These are phyloP conservation scores for Drosophila watanabei DNA, from an alignment of 1,140 invertebrate species.

Conservation along the genomic window DNA sequence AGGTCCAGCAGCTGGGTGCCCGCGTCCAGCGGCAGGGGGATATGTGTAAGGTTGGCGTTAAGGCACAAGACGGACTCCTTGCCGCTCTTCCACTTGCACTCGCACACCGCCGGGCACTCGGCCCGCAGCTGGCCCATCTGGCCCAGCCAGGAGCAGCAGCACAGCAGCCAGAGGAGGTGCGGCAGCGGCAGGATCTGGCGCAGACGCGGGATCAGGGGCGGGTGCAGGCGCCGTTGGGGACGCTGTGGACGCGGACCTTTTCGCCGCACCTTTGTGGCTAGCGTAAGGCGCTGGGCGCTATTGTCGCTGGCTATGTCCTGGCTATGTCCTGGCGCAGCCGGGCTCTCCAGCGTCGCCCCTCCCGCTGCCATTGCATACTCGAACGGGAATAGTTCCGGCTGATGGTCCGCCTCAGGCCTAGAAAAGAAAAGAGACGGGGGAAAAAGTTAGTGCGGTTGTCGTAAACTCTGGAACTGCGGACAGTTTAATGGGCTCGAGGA, in stretches of 20 bases:
- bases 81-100: constrained; percentile 94
- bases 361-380: constrained; percentile 77
- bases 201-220: constrained; percentile 63
- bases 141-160: constrained; percentile 51
- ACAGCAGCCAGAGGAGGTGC: constrained; percentile 74
- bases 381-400: constrained; percentile 40
- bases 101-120: constrained; percentile 90
- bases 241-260: constrained; percentile 62
- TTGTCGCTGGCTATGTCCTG: constrained; percentile 75
- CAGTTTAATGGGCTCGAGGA: constrained; percentile 69
- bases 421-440: neutral
- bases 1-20: constrained; percentile 93
- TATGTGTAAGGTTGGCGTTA: constrained; percentile 89
- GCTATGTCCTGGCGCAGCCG: constrained; percentile 27
- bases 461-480: constrained; percentile 75
- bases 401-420: constrained; percentile 35
- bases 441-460: constrained; percentile 68
- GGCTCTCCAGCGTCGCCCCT: constrained; percentile 46
- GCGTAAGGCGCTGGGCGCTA: constrained; percentile 64
- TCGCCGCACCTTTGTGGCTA: constrained; percentile 77
- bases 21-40: constrained; percentile 90
- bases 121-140: constrained; percentile 78
- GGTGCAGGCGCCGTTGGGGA: constrained; percentile 61
- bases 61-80: constrained; percentile 93
- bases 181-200: constrained; percentile 46